phyloP scores from a whole-genome alignment of 2,888 invertebrate species.

The Brenthis ino region DNA sequence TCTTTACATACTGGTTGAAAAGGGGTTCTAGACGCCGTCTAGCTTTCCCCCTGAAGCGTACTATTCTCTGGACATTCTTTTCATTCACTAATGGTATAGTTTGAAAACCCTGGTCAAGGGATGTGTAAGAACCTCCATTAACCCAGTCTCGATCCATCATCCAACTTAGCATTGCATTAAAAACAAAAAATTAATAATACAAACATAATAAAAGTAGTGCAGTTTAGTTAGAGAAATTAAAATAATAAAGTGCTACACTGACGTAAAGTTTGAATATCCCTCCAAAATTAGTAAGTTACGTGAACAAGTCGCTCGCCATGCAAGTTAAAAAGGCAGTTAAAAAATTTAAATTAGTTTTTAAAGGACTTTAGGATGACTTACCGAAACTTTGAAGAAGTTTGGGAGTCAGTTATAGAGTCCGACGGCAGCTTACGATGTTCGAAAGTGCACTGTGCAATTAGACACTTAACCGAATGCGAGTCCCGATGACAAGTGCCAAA shows the following conservation, averaged over 20 bases:
- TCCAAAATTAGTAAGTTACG: constrained; percentile 31
- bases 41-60: constrained; percentile 40
- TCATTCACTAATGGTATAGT: constrained; percentile 81
- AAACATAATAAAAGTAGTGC: constrained; percentile 46
- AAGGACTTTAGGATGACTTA: constrained; percentile 18
- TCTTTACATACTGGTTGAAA: constrained; percentile 43
- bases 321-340: constrained; percentile 18
- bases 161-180: constrained; percentile 64
- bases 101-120: constrained; percentile 76
- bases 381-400: constrained; percentile 22
- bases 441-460: constrained; percentile 23
- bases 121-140: constrained; percentile 84
- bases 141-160: constrained; percentile 84
- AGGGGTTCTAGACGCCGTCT: constrained; percentile 57
- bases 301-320: constrained; percentile 32
- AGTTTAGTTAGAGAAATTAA: constrained; percentile 27
- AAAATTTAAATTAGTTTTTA: constrained; percentile 18
- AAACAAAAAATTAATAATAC: constrained; percentile 51
- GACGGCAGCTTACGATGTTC: constrained; percentile 10
- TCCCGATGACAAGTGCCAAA: constrained; percentile 40
- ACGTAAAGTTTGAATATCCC: constrained; percentile 36
- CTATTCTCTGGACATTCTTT: constrained; percentile 12
- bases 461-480: constrained; percentile 28
- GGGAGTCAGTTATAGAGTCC: not conserved
- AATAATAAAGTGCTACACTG: constrained; percentile 23